Evolutionary conservation across 2,797 vertebrate genomes (phyloP).

Genomic region (Steatocranus sp.): DNA sequence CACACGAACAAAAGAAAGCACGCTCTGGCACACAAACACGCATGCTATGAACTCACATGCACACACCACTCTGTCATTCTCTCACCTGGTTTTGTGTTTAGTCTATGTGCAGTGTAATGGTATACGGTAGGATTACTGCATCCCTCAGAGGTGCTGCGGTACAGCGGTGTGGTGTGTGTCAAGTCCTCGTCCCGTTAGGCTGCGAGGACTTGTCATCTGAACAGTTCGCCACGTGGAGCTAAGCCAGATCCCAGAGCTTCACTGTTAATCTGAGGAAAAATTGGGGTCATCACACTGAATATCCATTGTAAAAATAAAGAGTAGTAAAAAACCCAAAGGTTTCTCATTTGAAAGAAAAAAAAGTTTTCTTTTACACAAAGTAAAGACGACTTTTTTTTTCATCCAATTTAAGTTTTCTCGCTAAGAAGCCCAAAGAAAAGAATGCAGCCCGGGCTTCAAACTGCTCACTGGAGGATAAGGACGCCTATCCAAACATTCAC

Average conservation of each 20-base stretch:
- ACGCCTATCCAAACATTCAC: not conserved
- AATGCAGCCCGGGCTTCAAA: not conserved
- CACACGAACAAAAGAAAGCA: not conserved
- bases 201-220: conserved; percentile 49
- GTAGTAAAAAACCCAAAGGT: not conserved
- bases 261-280: conserved; percentile 31
- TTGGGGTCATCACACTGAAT: conserved; percentile 6
- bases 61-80: conserved; percentile 53
- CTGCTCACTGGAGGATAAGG: not conserved
- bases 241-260: conserved; percentile 37
- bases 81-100: conserved; percentile 75
- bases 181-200: conserved; percentile 40
- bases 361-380: not conserved
- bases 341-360: not conserved
- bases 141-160: conserved; percentile 49
- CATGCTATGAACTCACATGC: not conserved
- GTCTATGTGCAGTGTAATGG: conserved; percentile 71
- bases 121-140: conserved; percentile 63
- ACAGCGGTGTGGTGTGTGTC: conserved; percentile 59
- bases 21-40: not conserved
- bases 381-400: not conserved
- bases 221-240: conserved; percentile 29
- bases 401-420: not conserved
- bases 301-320: not conserved
- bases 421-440: not conserved